phyloP scores from a whole-genome alignment of 2,888 invertebrate genomes.

The Malthinus seriepunctatus region DNA sequence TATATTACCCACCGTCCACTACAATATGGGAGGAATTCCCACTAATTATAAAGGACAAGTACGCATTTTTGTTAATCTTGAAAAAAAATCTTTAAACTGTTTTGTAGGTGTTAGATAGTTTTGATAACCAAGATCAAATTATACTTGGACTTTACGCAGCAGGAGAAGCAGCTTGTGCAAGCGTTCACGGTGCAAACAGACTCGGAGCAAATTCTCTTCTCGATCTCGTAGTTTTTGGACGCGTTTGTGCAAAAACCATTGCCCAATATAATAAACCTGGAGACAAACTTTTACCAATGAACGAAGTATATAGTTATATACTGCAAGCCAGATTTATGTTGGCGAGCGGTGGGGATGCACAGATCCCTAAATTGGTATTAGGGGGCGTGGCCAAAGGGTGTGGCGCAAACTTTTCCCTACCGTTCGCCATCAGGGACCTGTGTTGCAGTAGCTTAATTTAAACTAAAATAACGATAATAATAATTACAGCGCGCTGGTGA shows the following conservation, averaged over 20 bases:
- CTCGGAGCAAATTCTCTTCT: conserved; percentile 97
- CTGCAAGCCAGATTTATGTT: too few species aligned
- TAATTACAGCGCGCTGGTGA: conserved; percentile 87
- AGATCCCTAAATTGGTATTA: too few species aligned
- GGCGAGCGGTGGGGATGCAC: too few species aligned
- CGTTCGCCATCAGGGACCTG: too few species aligned
- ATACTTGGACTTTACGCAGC: conserved; percentile 92
- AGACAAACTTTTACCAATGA: conserved; percentile 72
- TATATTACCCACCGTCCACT: conserved; percentile 98
- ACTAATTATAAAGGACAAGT: conserved; percentile 98
- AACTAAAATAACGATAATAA: too few species aligned
- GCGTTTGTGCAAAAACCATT: conserved; percentile 93
- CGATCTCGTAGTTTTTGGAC: conserved; percentile 97
- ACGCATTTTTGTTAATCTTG: neutral
- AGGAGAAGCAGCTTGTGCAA: conserved; percentile 93
- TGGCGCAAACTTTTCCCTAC: too few species aligned
- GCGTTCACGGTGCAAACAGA: conserved; percentile 98
- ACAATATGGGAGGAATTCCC: conserved; percentile 99
- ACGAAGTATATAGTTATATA: conserved; percentile 71
- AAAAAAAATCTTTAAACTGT: neutral
- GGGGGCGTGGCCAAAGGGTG: too few species aligned
- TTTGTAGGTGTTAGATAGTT: conserved; percentile 64
- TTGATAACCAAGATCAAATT: conserved; percentile 67
- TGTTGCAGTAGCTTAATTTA: too few species aligned
- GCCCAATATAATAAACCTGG: conserved; percentile 86